Base-by-base conservation (phyloP, 2,888 invertebrate species). In the Hirtodrosophila cameraria region DNA sequence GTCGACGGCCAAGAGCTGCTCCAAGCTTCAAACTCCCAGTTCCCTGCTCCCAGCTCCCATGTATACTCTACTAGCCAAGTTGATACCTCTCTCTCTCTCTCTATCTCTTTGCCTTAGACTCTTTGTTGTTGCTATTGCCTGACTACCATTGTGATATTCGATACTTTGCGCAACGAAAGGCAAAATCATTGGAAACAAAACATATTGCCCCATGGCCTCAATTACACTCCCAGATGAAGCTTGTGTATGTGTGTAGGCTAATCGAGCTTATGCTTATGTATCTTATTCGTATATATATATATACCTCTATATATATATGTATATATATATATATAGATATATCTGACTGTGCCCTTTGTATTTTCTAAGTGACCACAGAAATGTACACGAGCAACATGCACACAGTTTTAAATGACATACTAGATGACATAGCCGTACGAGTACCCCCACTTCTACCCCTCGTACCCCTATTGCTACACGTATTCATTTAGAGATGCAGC, bases 191-290 rank as follows among this genome's bases (percentile, higher is more conserved):
- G 68, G 67, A 62, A 86, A 86, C 82, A 82, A 86, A 86, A 83
- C 78, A 84, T 87, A 82, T 84, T 87, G 87, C 78, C 88, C 78
- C 82, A 84, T 86, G 85, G 88, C 86, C 88, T 75, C 80, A 86
- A 84, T 86, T 87, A 83, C 79, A 86, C 68, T 79, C 59, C 75
- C 79, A 78, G 79, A 75, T 76, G 76, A 79, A 71, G 54, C 74
- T 75, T 35, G 8, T 18, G 36, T 50, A 45, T 71, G 33, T 79
- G 69, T 84, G 75, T 71, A 64, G 71, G 79, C 82, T 84, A 79
- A 84, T 79, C 78, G 67, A 71, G 85, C 85, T 67, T 64, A 64
- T 73, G 81, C 52, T 30, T 50, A 66, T 69, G 35, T 38, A 45
- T 50, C 16, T 20, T 6, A 27, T 36, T 16, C 27, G 9, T 15